Evolutionary conservation across 2,888 invertebrate genomes (phyloP), one percentile per base, ranked within the genome.

Genomic region (Callyntrura guangdongensis): DNA sequence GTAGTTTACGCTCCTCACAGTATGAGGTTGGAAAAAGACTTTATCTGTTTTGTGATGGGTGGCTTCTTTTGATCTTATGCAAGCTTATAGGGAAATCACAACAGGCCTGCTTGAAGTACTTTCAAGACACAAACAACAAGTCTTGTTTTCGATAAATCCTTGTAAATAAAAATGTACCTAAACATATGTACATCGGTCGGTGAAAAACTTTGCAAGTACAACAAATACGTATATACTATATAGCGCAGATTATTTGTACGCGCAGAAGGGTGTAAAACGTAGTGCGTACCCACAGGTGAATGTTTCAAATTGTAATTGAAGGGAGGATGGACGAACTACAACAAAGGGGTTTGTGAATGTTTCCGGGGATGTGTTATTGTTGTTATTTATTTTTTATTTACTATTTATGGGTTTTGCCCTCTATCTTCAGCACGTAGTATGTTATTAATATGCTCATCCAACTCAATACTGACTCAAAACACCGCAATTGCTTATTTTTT

Each of bases 291-390:
- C n/a, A n/a, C n/a, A n/a, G n/a, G n/a, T n/a, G n/a, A n/a, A 45
- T n/a, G 61, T 22, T 56, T 27, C 0, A 84, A 69, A 27, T 49
- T 69, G 67, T 53, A 49, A 17, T 61, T 59, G 45, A 49, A 36
- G 56, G 20, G 36, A 61, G 45, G 82, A 82, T 82, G 72, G 82
- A 64, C 27, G 61, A 64, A 47, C n/a, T n/a, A n/a, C 61, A 45
- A 45, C 8, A 53, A 69, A 59, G 22, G 27, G 17, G n/a, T 22
- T 49, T 27, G 67, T 69, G 83, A 84, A 69, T 67, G 83, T 53
- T 67, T 84, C 83, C 83, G 83, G 36, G 36, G 83, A 84, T 84
- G 69, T 84, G 25, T 82, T 36, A 61, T 84, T 84, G 61, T 84
- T 69, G 45, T 47, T 84, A 47, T 64, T 82, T 61, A 64, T 64